phyloP scores from a whole-genome alignment of 1,140 invertebrate genomes.

The Calliphora vicina region DNA sequence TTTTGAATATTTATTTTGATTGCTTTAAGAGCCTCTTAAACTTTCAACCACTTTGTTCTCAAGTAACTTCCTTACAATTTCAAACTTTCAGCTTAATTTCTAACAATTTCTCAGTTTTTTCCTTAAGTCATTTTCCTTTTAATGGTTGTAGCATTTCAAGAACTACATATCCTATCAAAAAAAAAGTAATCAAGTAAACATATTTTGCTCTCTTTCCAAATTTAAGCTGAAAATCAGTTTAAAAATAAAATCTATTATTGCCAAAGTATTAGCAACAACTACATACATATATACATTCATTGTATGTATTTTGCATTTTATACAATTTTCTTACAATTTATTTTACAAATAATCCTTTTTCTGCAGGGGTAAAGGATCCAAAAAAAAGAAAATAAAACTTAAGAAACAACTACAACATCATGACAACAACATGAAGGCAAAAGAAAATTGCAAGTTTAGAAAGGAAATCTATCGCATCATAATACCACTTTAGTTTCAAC shows the following conservation, averaged over 20 bases:
- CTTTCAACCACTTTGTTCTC: neutral
- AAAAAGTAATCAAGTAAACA: neutral
- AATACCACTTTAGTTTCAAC: slow-evolving; percentile 22
- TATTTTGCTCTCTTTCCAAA: neutral
- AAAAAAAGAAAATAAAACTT: neutral
- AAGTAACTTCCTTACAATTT: neutral
- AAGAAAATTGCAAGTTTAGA: neutral
- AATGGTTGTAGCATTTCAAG: no score
- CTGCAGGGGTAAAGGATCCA: neutral
- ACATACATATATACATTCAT: neutral
- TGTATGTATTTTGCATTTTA: slow-evolving; percentile 9
- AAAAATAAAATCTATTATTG: neutral
- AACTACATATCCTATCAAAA: no score
- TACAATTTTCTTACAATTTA: slow-evolving; percentile 18
- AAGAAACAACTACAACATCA: no score
- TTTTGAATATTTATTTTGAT: no score
- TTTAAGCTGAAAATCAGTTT: neutral
- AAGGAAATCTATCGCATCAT: slow-evolving; percentile 18
- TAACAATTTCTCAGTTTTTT: neutral
- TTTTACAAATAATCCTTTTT: slow-evolving; percentile 25
- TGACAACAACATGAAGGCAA: neutral
- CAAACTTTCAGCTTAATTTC: neutral
- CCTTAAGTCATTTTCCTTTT: neutral
- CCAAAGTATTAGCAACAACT: neutral
- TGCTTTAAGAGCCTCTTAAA: no score